Evolutionary conservation across 2,113 vertebrate species (phyloP).

Genomic region (Psephotus haematonotus): DNA sequence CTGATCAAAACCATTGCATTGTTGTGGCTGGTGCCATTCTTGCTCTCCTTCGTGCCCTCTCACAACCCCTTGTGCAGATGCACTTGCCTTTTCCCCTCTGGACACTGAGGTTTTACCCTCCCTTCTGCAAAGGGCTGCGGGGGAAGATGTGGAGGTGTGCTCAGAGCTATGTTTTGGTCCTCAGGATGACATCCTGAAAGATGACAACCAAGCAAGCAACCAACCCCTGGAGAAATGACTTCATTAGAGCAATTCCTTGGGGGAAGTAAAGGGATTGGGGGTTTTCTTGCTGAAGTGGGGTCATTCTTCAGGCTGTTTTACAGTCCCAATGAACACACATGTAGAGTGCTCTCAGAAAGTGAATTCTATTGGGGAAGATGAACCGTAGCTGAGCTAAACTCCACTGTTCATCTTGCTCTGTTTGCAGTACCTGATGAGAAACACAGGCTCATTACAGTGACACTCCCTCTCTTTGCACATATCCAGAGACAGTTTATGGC

Average conservation of each 20-base stretch:
- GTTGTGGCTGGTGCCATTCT: not conserved
- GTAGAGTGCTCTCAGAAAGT: not conserved
- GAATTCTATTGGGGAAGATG: not conserved
- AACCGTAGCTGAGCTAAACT: not conserved
- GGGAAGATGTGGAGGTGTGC: not conserved
- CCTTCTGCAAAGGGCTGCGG: not conserved
- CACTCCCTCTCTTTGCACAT: not conserved
- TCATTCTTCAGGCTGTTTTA: not conserved
- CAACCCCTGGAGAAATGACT: not conserved
- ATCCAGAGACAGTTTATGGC: not conserved
- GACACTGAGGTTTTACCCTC: not conserved
- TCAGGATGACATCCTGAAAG: not conserved
- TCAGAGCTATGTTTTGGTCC: not conserved
- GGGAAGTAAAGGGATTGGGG: not conserved
- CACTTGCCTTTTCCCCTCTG: not conserved
- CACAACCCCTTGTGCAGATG: not conserved
- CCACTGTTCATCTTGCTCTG: not conserved
- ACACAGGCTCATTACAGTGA: not conserved
- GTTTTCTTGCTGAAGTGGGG: not conserved
- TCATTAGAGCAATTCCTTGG: not conserved
- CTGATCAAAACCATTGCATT: not conserved
- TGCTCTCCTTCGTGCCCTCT: not conserved
- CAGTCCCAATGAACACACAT: not conserved
- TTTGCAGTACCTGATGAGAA: not conserved
- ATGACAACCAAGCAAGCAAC: not conserved